Conservation (phyloP, 2,888 invertebrate species). For the Ennomos erosarius region DNA sequence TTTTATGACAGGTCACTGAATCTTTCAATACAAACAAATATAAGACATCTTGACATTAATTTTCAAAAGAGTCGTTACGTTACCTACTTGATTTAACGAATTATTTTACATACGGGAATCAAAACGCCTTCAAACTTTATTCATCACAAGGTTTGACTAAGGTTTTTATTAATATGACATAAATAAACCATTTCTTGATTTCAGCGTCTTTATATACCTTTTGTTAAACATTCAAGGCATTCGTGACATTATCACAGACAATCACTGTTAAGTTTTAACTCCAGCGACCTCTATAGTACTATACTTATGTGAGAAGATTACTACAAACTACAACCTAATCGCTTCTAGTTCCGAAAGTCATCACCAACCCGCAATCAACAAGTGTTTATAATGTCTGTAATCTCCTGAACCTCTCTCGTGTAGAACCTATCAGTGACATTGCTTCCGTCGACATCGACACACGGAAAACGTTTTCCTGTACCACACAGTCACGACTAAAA, state of each 20-base stretch:
- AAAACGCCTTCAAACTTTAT: neutral
- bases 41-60: too few species aligned
- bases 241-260: slow-evolving; percentile 38
- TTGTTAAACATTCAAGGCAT: neutral
- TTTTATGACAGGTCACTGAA: slow-evolving; percentile 13
- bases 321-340: slow-evolving; percentile 55
- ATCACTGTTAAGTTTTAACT: slow-evolving; percentile 25
- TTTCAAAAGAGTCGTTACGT: too few species aligned
- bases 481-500: slow-evolving; percentile 53
- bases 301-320: slow-evolving; percentile 55
- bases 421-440: slow-evolving; percentile 57
- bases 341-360: slow-evolving; percentile 66
- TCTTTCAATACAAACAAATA: too few species aligned
- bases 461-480: slow-evolving; percentile 61
- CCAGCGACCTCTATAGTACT: slow-evolving; percentile 49
- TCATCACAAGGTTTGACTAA: neutral
- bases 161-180: too few species aligned
- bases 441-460: slow-evolving; percentile 65
- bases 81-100: too few species aligned
- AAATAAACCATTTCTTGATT: too few species aligned
- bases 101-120: too few species aligned
- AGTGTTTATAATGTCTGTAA: slow-evolving; percentile 68
- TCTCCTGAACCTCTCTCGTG: slow-evolving; percentile 64
- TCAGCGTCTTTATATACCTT: neutral
- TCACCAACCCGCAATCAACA: slow-evolving; percentile 66